Evolutionary conservation across 1,140 invertebrate genomes (phyloP).

Genomic region (Calosoma granatense): DNA sequence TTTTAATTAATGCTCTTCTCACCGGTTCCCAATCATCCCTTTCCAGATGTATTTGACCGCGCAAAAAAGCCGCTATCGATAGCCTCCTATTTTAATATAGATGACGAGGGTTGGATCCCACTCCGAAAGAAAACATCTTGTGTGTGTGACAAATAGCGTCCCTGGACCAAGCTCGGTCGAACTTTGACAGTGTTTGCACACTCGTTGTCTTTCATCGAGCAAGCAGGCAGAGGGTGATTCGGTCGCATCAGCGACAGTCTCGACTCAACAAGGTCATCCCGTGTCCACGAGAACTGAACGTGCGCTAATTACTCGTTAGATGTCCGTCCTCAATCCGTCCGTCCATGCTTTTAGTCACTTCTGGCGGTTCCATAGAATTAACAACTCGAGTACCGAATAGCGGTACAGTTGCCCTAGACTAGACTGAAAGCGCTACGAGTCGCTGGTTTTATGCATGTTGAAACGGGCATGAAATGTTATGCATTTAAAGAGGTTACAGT

Average conservation of each 20-base stretch:
- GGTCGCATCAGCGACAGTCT: not conserved
- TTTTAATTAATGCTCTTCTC: conserved; percentile 20
- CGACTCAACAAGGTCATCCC: too few relatives aligned
- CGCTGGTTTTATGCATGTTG: too few relatives aligned
- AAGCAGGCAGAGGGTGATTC: too few relatives aligned
- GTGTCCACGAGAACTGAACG: too few relatives aligned
- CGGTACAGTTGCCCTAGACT: too few relatives aligned
- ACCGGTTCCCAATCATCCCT: not conserved
- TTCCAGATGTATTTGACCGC: conserved; percentile 3
- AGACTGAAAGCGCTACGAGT: too few relatives aligned
- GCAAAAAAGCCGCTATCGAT: conserved; percentile 1
- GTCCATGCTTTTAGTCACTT: too few relatives aligned
- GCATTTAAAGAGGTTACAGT: conserved; percentile 4
- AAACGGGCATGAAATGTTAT: not conserved
- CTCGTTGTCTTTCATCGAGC: conserved; percentile 5
- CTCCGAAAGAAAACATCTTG: conserved; percentile 5
- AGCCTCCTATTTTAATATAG: conserved; percentile 4
- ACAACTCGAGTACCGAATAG: too few relatives aligned
- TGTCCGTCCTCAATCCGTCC: too few relatives aligned
- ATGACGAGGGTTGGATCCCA: not conserved
- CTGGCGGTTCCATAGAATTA: too few relatives aligned
- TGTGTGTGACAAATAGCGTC: conserved; percentile 5
- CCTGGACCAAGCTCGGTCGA: not conserved
- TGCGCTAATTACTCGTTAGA: too few relatives aligned
- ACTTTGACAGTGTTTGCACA: conserved; percentile 5